A percentile compares a stretch with the other conserved stretches of the same genome.
These are phyloP conservation scores for Sceloporus undulatus DNA, from an alignment of 2,113 vertebrate species.

Conservation along the genomic window DNA sequence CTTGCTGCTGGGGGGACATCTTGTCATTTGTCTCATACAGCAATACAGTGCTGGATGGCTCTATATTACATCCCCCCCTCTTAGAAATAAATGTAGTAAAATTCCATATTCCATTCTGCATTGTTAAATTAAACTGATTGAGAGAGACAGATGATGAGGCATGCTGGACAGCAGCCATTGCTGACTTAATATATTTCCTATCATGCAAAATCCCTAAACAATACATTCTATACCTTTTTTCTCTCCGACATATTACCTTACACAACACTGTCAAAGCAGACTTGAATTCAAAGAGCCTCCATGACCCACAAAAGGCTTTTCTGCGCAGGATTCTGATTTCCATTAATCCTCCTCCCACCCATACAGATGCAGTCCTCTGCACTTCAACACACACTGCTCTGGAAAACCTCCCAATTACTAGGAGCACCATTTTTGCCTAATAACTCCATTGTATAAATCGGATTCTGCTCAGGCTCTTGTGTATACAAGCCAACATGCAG, in stretches of 20 bases:
- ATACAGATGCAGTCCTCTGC: not conserved
- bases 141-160: not conserved
- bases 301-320: not conserved
- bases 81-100: not conserved
- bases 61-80: not conserved
- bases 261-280: not conserved
- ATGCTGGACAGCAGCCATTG: not conserved
- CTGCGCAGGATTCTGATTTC: not conserved
- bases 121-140: not conserved
- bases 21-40: too few species aligned
- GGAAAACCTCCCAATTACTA: not conserved
- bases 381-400: not conserved
- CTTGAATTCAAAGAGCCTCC: not conserved
- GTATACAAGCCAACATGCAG: not conserved
- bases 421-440: not conserved
- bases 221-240: not conserved
- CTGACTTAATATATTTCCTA: not conserved
- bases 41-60: too few species aligned
- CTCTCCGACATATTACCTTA: not conserved
- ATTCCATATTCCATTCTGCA: not conserved
- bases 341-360: not conserved
- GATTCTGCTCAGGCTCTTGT: not conserved
- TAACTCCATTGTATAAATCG: not conserved
- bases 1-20: too few species aligned
- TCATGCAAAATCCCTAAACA: not conserved